Evolutionary conservation across 2,113 vertebrate genomes (phyloP), one percentile per base, ranked within the genome.

Genomic region (Lophura nycthemera): DNA sequence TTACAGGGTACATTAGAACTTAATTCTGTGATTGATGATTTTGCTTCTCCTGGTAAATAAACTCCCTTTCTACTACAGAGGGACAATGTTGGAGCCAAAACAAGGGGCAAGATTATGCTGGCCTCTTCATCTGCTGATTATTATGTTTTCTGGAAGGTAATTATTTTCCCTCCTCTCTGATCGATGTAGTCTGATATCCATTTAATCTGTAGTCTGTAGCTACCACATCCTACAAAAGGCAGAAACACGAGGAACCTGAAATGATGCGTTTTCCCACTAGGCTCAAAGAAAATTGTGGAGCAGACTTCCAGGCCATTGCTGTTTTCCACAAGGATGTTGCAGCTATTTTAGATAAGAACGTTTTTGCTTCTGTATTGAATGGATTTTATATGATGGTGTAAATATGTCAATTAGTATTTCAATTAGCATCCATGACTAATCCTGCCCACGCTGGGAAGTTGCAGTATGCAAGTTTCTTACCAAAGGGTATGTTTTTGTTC

Each of bases 401-500:
- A 96, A 94, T 94, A 86, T 81, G 81, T 86, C 96, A 96, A 95
- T 97, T 96, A 96, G 83, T 91, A 88, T 79, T 93, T 94, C 95
- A 97, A 86, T 97, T 97, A 96, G 93, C 92, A 90, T 42, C 93
- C 10, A 20, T 97, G 96, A 95, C 94, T 96, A 96, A 97, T 93
- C 90, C 91, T 96, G 91, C 95, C 95, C 94, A 79, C 48, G 59
- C 94, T 91, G 95, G 90, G 86, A 94, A 92, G 93, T 50, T 95
- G 90, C 92, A 94, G 78, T 22, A 3, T 5, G 63, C 17, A 27
- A 83, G 90, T 54, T 92, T 92, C 94, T 91, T 93, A 87, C 83
- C 78, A 71, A 96, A 95, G 83, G 61, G 34, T 81, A 87, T 67
- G 89, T 30, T 81, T 92, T 96, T 92, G 72, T 97, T 95, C 70